These are phyloP conservation scores for Myopa testacea DNA, from an alignment of 2,888 invertebrate species.

Conservation along the genomic window DNA sequence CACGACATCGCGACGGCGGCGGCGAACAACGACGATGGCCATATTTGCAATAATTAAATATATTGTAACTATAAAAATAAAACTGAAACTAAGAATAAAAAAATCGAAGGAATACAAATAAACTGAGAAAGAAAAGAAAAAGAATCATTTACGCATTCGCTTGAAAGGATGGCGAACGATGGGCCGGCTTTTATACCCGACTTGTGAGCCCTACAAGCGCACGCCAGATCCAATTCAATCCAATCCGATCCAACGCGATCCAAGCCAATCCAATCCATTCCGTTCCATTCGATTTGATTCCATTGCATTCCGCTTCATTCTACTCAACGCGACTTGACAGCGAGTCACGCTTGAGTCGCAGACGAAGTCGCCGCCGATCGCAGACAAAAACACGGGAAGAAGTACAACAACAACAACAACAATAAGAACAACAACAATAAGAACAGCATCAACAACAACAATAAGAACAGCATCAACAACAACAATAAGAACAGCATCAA, in stretches of 20 bases:
- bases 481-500: background rate
- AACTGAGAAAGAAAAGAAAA: background rate
- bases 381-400: no score
- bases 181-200: no score
- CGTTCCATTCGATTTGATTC: constrained; percentile 6
- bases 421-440: background rate
- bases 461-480: constrained; percentile 12
- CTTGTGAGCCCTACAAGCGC: no score
- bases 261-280: constrained; percentile 1
- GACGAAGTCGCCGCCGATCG: no score
- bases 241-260: background rate
- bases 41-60: constrained; percentile 44
- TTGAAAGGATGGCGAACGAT: background rate
- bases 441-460: background rate
- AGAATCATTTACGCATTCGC: constrained; percentile 19
- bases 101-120: background rate
- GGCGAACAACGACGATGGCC: constrained; percentile 44
- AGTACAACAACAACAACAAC: no score
- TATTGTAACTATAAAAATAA: background rate
- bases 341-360: background rate
- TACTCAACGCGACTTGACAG: background rate
- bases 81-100: background rate
- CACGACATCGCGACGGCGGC: constrained; percentile 51
- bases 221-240: background rate
- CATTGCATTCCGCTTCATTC: constrained; percentile 11